Evolutionary conservation across 2,797 vertebrate species (phyloP).

Genomic region (Sebastes aleutianus): DNA sequence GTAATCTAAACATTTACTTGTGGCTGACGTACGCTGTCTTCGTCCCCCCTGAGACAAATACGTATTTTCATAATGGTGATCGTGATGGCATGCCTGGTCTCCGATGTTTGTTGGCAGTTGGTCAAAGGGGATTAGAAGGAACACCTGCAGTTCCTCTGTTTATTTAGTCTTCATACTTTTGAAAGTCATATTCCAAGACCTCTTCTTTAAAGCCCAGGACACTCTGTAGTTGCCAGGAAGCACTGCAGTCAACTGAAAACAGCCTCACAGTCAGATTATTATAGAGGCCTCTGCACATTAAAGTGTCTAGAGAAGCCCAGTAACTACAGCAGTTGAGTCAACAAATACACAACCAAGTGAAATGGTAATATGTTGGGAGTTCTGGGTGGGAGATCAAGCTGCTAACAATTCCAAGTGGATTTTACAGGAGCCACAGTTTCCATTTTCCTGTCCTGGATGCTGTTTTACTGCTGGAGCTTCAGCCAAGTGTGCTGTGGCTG

Average conservation of each 20-base stretch:
- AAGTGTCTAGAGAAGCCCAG: neutral
- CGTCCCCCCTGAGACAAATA: neutral
- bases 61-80: conserved; percentile 8
- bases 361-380: neutral
- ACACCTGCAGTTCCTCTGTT: conserved; percentile 53
- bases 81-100: conserved; percentile 1
- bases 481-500: conserved; percentile 1
- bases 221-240: conserved; percentile 14
- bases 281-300: neutral
- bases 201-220: neutral
- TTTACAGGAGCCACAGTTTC: conserved; percentile 46
- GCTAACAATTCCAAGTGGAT: conserved; percentile 20
- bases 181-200: conserved; percentile 14
- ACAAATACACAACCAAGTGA: neutral
- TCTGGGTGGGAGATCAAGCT: neutral
- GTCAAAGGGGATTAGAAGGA: conserved; percentile 26
- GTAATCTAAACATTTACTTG: conserved; percentile 51
- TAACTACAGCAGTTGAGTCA: neutral
- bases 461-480: conserved; percentile 24
- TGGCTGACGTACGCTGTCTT: neutral
- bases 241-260: neutral
- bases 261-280: neutral
- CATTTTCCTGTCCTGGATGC: conserved; percentile 7
- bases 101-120: conserved; percentile 22
- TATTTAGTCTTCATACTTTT: conserved; percentile 39